Conservation (phyloP, 92 coral and sea anemone species). For the Phymanthus crucifer region DNA sequence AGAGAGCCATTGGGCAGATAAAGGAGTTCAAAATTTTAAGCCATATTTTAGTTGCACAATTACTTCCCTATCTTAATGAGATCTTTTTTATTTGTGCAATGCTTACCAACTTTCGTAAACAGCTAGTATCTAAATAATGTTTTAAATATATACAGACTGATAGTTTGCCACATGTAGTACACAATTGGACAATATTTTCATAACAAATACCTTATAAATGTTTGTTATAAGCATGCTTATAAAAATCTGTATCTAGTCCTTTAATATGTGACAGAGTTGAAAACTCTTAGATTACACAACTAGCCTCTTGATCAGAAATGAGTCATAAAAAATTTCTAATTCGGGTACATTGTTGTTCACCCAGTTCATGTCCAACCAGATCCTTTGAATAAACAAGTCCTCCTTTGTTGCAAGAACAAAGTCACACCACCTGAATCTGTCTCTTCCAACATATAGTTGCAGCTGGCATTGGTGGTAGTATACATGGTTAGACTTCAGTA, state of each 20-base stretch:
- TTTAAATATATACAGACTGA: not conserved
- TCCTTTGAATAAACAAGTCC: slow-evolving; percentile 29
- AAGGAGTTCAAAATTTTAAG: slow-evolving; percentile 28
- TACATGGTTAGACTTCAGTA: not conserved
- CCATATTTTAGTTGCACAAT: slow-evolving; percentile 18
- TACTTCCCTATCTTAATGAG: slow-evolving; percentile 32
- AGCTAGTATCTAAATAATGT: slow-evolving; percentile 10
- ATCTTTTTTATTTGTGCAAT: slow-evolving; percentile 34
- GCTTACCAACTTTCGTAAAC: slow-evolving; percentile 9
- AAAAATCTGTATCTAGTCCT: not conserved
- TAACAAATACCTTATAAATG: not conserved
- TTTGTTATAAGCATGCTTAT: slow-evolving; percentile 5
- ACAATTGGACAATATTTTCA: not conserved
- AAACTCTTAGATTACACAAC: slow-evolving; percentile 9
- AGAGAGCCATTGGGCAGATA: slow-evolving; percentile 33
- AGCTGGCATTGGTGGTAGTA: slow-evolving; percentile 19
- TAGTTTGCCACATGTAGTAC: not conserved
- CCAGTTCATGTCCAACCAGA: slow-evolving; percentile 32
- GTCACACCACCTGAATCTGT: slow-evolving; percentile 27
- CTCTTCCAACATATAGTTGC: slow-evolving; percentile 31
- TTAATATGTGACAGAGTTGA: not conserved
- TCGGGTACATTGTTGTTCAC: slow-evolving; percentile 22
- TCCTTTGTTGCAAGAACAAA: slow-evolving; percentile 28
- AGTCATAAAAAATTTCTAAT: slow-evolving; percentile 28
- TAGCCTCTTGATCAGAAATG: slow-evolving; percentile 13